Conservation (phyloP, 23 tunicate species). For the Styela plicata region DNA sequence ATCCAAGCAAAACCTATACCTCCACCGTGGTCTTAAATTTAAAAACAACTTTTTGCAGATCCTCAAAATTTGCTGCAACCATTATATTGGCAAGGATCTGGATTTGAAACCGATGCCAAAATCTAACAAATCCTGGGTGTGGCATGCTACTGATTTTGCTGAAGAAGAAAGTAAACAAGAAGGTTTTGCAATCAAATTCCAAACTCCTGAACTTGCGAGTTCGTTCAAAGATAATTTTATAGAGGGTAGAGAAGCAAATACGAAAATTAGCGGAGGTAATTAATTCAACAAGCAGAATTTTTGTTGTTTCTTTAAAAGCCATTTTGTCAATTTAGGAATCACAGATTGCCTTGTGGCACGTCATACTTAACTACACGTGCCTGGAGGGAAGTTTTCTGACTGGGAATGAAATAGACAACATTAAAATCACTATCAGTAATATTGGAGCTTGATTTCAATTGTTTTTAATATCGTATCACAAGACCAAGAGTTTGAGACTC, state of each 20-base stretch:
- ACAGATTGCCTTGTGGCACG: no score
- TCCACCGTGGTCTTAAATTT: no score
- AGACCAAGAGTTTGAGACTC: no score
- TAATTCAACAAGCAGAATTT: not conserved
- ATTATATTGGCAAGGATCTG: slow-evolving; percentile 27
- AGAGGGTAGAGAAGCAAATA: slow-evolving; percentile 2
- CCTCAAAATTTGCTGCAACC: slow-evolving; percentile 91
- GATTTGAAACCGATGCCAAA: slow-evolving; percentile 36
- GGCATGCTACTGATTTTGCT: slow-evolving; percentile 88
- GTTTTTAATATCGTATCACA: no score
- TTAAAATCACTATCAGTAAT: no score
- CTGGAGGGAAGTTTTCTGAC: no score
- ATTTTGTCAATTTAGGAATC: no score
- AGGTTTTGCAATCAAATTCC: slow-evolving; percentile 73
- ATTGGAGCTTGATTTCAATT: no score
- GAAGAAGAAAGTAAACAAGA: slow-evolving; percentile 69
- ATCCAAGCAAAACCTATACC: no score
- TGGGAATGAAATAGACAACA: no score
- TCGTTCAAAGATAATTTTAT: slow-evolving; percentile 43
- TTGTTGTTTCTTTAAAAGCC: not conserved
- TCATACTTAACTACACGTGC: no score
- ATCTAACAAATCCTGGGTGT: slow-evolving; percentile 69
- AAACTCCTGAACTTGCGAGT: slow-evolving; percentile 61
- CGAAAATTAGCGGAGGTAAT: not conserved
- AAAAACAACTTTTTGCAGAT: slow-evolving; percentile 61